Conservation (phyloP, 2,113 vertebrate species). For the Ageneiosus marmoratus region DNA sequence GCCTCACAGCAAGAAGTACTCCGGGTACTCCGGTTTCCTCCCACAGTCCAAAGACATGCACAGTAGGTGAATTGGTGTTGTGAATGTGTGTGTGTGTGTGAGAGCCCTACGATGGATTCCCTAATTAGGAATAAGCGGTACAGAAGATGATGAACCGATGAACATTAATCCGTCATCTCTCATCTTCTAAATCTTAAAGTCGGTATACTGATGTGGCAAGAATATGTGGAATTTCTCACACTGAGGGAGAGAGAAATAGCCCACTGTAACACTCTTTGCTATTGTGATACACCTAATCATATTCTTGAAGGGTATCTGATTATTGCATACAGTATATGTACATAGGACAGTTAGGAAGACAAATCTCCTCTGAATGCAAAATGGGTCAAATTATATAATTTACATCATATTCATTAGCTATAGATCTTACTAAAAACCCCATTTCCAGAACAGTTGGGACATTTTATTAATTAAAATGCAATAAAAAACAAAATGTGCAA, state of each 20-base stretch:
- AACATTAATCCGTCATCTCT: conserved; percentile 33
- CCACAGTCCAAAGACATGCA: no score
- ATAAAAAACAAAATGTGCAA: no score
- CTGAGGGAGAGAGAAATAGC: not conserved
- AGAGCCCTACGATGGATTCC: no score
- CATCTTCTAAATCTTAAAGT: conserved; percentile 36
- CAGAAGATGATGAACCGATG: no score
- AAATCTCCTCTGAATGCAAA: not conserved
- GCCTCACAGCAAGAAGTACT: no score
- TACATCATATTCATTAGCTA: not conserved
- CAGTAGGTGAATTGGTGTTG: no score
- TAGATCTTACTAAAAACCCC: no score
- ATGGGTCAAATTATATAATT: not conserved
- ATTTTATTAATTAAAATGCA: no score
- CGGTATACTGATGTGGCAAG: conserved; percentile 20
- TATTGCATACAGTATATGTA: not conserved
- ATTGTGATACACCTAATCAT: not conserved
- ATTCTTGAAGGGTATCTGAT: not conserved
- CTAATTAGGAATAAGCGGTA: no score
- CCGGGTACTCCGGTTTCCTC: no score
- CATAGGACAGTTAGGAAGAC: not conserved
- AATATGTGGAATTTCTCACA: not conserved
- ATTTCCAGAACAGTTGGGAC: no score
- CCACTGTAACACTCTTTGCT: not conserved
- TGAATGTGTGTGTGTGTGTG: no score